Base-by-base conservation (phyloP, 1,140 invertebrate genomes). In the Psilanteris sp. region DNA sequence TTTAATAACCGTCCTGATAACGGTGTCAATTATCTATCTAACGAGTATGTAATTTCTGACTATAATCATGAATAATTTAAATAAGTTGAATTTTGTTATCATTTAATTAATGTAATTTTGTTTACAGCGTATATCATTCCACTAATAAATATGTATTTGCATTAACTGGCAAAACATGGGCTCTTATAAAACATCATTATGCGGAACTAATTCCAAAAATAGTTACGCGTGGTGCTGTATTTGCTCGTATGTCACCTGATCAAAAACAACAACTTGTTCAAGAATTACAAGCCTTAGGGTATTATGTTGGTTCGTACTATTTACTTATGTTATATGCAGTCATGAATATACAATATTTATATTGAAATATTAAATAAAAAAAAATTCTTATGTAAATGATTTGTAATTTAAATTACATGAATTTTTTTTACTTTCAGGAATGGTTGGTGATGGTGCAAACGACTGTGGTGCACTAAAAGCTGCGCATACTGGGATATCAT, bases 231-330 rank as follows among this genome's bases (percentile, higher is more conserved):
- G 95, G 95, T 2, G 93, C 94, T 11, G 93, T 99, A 8, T 99
- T 97, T 90, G 97, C 97, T 0, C 90, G 97, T 48, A 98, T 99
- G 94, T 94, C 94, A 24, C 97, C 97, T 0, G 96, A 98, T 70
- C 97, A 98, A 87, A 99, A 99, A 85, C 96, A 96, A 68, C 95
- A 97, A 79, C 89, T 98, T 7, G 91, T 99, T 10, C 94, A 95
- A 77, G 90, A 92, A 54, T 87, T 98, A 5, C 96, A 98, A 87
- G 91, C 91, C 18, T 88, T 97, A 5, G 95, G 94, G 46, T 95
- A 94, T 78, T 92, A 93, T 52, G 94, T 95, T 64, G 94, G 91
- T 91, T 74, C 83, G 91, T 85, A 55, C 43, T 31, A 59, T 34
- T 7, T 46, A 18, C 11, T 18, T 22, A 34, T 54, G 11, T 36